These are phyloP conservation scores for Tetanocera ferruginea DNA, from an alignment of 2,888 invertebrate genomes.

Conservation along the genomic window DNA sequence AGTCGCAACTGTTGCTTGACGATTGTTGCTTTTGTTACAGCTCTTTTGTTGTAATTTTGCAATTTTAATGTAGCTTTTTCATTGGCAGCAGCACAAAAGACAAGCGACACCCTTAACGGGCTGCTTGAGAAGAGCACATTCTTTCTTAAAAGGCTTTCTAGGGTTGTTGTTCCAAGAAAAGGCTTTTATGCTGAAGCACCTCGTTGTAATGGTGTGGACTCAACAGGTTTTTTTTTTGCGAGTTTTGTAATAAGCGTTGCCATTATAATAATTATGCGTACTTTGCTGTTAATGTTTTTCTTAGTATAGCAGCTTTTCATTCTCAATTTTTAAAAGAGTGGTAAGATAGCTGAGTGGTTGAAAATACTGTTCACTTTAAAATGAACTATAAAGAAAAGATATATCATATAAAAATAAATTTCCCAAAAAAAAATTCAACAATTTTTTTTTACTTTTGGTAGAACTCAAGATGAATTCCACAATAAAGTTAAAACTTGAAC, in stretches of 20 bases:
- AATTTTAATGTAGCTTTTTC: not conserved
- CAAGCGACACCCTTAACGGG: not conserved
- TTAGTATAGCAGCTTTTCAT: not conserved
- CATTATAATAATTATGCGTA: constrained; percentile 9
- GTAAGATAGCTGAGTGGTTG: too few species aligned
- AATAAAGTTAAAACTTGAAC: too few species aligned
- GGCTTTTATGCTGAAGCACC: constrained; percentile 12
- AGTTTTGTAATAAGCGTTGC: not conserved
- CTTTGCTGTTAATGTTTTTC: not conserved
- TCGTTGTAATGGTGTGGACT: not conserved
- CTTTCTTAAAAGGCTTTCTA: not conserved
- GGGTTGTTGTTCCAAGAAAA: not conserved
- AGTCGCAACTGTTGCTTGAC: not conserved
- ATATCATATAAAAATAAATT: too few species aligned
- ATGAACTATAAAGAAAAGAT: too few species aligned
- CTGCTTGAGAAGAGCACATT: too few species aligned
- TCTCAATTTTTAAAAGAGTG: too few species aligned
- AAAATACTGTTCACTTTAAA: too few species aligned
- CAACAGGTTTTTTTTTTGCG: not conserved
- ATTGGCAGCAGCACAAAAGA: not conserved
- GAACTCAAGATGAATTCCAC: too few species aligned
- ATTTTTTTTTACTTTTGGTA: too few species aligned
- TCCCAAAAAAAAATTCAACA: too few species aligned
- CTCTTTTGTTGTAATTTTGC: not conserved
- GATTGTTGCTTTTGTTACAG: not conserved